Conservation (phyloP, 1,140 invertebrate genomes). For the Pogonomyrmex barbatus region DNA sequence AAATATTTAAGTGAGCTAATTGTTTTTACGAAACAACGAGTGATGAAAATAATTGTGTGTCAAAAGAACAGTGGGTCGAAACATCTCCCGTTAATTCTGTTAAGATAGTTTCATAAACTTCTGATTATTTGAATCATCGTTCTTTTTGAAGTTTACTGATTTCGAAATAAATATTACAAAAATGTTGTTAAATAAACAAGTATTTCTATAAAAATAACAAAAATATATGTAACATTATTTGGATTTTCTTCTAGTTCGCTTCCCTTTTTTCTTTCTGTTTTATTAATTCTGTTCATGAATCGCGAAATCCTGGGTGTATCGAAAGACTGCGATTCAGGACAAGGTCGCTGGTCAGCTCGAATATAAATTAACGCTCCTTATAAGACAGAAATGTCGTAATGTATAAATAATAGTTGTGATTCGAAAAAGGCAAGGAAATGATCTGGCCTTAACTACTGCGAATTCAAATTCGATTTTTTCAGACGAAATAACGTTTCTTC, state of each 20-base stretch:
- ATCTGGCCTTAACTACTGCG: neutral
- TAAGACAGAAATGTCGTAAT: conserved; percentile 16
- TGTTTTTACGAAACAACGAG: neutral
- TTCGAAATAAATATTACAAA: neutral
- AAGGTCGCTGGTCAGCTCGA: conserved; percentile 21
- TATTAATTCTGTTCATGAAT: neutral
- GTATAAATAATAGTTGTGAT: neutral
- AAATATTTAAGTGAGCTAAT: neutral
- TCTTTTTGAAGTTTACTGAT: neutral
- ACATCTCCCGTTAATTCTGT: no score
- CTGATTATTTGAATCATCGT: neutral
- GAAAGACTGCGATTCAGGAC: conserved; percentile 13
- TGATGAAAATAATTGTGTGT: neutral
- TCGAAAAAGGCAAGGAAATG: neutral
- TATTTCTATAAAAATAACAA: no score
- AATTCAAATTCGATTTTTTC: neutral
- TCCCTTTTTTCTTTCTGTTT: neutral
- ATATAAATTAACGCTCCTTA: conserved; percentile 17
- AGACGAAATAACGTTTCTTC: neutral
- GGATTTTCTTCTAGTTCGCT: neutral
- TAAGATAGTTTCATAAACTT: neutral
- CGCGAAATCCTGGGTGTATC: conserved; percentile 1
- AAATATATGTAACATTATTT: no score
- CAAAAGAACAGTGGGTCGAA: neutral
- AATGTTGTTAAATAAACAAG: no score